A percentile compares a stretch with the other conserved stretches of the same genome.
Conservation (phyloP, 2,797 vertebrate species). For the Staurois parvus region DNA sequence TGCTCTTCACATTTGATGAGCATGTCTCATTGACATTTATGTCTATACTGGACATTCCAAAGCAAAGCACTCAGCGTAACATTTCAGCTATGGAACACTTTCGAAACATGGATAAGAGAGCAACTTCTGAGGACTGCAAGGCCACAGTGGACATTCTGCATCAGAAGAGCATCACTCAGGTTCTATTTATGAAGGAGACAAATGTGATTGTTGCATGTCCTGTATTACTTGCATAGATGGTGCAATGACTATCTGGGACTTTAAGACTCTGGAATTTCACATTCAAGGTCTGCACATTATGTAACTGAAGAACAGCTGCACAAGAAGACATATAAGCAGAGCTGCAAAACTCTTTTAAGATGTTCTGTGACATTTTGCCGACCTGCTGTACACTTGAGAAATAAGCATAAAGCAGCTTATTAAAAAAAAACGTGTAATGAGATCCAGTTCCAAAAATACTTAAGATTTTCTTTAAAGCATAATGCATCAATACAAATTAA, state of each 20-base stretch:
- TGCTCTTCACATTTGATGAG: constrained; percentile 96
- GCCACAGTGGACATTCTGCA: constrained; percentile 92
- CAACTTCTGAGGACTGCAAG: constrained; percentile 95
- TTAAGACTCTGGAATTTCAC: too few species aligned
- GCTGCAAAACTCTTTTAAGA: too few species aligned
- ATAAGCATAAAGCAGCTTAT: too few species aligned
- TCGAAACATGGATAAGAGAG: constrained; percentile 98
- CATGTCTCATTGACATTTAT: constrained; percentile 89
- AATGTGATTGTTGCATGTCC: constrained; percentile 97
- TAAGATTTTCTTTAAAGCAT: too few species aligned
- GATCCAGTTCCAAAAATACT: too few species aligned
- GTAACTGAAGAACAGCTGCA: too few species aligned
- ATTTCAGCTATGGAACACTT: constrained; percentile 99
- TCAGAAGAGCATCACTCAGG: constrained; percentile 98
- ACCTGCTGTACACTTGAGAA: too few species aligned
- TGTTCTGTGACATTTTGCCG: too few species aligned
- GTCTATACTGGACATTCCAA: constrained; percentile 96
- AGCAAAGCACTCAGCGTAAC: constrained; percentile 97
- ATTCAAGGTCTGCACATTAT: too few species aligned
- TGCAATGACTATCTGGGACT: constrained; percentile 99
- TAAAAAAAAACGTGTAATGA: too few species aligned
- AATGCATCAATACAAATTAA: too few species aligned
- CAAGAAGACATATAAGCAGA: too few species aligned
- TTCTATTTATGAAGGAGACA: constrained; percentile 99
- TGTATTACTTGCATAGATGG: constrained; percentile 99